These are phyloP conservation scores for Takifugu flavidus DNA, from an alignment of 2,113 vertebrate genomes.

Conservation along the genomic window DNA sequence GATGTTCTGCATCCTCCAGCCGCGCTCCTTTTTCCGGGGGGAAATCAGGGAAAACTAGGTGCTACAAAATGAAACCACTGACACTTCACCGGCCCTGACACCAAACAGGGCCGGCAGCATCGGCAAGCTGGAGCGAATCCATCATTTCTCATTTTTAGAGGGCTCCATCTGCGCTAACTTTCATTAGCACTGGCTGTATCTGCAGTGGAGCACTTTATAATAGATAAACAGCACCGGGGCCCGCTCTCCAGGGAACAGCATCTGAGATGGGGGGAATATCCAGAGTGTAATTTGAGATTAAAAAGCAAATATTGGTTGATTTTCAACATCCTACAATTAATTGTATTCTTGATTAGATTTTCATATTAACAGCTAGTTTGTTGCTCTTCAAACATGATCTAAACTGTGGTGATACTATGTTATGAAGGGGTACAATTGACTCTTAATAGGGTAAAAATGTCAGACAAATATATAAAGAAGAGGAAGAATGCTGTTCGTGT, in stretches of 20 bases:
- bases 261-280: neutral
- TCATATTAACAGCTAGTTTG: neutral
- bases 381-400: too few species aligned
- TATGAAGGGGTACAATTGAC: too few species aligned
- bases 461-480: too few species aligned
- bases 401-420: too few species aligned
- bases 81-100: slow-evolving; percentile 73
- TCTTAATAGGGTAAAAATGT: too few species aligned
- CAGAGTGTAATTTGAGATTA: neutral
- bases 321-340: neutral
- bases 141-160: slow-evolving; percentile 72
- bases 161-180: slow-evolving; percentile 68
- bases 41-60: slow-evolving; percentile 77
- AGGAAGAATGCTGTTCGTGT: too few species aligned
- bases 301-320: slow-evolving; percentile 12
- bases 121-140: slow-evolving; percentile 69
- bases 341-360: too few species aligned
- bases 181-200: slow-evolving; percentile 64
- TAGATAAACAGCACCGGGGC: slow-evolving; percentile 42
- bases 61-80: slow-evolving; percentile 79
- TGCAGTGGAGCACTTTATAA: slow-evolving; percentile 49
- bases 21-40: slow-evolving; percentile 64
- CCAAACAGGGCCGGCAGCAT: slow-evolving; percentile 67
- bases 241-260: slow-evolving; percentile 32
- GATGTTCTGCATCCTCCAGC: slow-evolving; percentile 75